Evolutionary conservation across 1,140 invertebrate genomes (phyloP), one percentile per base, ranked within the genome.

Genomic region (Drosophila mauritiana): DNA sequence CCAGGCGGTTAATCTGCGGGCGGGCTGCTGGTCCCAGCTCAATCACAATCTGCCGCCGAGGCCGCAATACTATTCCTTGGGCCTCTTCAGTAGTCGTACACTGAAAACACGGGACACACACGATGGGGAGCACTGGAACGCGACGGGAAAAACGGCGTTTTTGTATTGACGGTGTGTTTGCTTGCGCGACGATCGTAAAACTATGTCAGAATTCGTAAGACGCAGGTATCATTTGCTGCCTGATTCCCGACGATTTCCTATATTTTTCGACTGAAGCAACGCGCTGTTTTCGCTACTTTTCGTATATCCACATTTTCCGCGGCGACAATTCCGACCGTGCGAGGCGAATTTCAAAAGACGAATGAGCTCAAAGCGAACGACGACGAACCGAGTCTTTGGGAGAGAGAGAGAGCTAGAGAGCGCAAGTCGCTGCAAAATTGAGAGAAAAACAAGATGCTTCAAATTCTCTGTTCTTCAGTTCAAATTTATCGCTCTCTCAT

Each of bases 381-480:
- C 48, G 48, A 15, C 53, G 25, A 40, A 55, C 20, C 37, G 53
- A 40, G 8, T 22, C 25, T 49, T 25, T 49, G 48, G 11, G 49
- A 39, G 49, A 49, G 25, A 49, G 46, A 51, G 67, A 37, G 36
- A 6, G 15, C 12, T 15, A 2, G 61, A 68, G 36, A 68, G 80
- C 81, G 81, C 80, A 22, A 22, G 20, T 22, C 20, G 20, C 20
- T 22, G 20, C 20, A 22, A 22, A 22, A 2, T 2, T 22, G 20
- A 22, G 20, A 22, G 20, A 3, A 22, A 22, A 22, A 22, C 20
- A 22, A 22, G 2, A 22, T 22, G 20, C 20, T 22, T 22, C 20
- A 22, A 2, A 22, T 22, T 22, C 20, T 22, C 20, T 22, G 1
- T 20, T 22, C 0, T 22, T 22, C 20, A 3, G 20, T 22, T 22